Percentiles rank a stretch among this genome's conserved stretches.
Conservation (phyloP, 2,113 vertebrate species). For the Myxocyprinus asiaticus region DNA sequence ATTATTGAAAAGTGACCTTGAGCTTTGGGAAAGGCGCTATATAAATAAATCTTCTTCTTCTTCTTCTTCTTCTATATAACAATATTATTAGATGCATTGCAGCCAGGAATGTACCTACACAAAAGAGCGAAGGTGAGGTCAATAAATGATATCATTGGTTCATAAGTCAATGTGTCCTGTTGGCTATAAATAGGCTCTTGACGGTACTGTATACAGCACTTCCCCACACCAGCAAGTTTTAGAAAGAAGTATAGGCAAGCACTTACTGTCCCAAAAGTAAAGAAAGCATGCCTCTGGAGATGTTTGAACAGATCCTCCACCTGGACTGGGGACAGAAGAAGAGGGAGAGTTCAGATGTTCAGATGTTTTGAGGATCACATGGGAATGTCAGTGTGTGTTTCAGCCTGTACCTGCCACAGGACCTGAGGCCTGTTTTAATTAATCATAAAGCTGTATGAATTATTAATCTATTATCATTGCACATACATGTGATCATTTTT, state of each 20-base stretch:
- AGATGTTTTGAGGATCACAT: slow-evolving; percentile 61
- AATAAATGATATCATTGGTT: slow-evolving; percentile 35
- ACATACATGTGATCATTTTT: slow-evolving; percentile 69
- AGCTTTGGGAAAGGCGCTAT: too few relatives aligned
- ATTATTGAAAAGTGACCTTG: too few relatives aligned
- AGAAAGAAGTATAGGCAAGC: slow-evolving; percentile 12
- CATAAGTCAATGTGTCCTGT: slow-evolving; percentile 24
- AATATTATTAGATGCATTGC: slow-evolving; percentile 13
- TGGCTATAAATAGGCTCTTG: slow-evolving; percentile 24
- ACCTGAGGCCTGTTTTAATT: slow-evolving; percentile 78
- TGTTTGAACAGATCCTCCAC: slow-evolving; percentile 44
- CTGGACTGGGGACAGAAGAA: slow-evolving; percentile 36
- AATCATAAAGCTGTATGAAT: slow-evolving; percentile 79
- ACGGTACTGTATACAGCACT: slow-evolving; percentile 1
- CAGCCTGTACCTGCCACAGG: slow-evolving; percentile 74
- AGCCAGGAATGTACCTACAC: neutral
- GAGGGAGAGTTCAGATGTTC: slow-evolving; percentile 41
- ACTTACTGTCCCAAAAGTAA: slow-evolving; percentile 26
- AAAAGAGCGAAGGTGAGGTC: slow-evolving; percentile 15
- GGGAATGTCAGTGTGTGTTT: slow-evolving; percentile 71
- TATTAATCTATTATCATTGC: slow-evolving; percentile 76
- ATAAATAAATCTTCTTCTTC: neutral
- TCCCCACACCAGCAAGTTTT: neutral
- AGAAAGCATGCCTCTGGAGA: slow-evolving; percentile 32
- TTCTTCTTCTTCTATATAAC: slow-evolving; percentile 18